Conservation (phyloP, 2,797 vertebrate genomes). For the Orestias chungarensis region DNA sequence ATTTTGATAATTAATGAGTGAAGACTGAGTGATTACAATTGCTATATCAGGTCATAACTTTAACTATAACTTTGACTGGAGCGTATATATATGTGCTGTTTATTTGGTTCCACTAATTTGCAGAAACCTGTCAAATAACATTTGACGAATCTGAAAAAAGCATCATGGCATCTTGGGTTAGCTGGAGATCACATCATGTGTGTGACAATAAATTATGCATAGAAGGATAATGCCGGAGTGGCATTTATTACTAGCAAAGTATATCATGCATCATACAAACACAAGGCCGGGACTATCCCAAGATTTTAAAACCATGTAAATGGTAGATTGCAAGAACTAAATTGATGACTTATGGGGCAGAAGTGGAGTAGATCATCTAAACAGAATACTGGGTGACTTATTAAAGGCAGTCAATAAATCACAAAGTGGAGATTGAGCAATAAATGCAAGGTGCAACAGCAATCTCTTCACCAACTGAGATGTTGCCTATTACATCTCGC, state of each 20-base stretch:
- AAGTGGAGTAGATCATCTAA: background rate
- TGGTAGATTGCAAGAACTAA: background rate
- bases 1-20: too few relatives aligned
- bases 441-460: background rate
- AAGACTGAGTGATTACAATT: too few relatives aligned
- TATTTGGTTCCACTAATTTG: too few relatives aligned
- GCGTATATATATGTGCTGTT: too few relatives aligned
- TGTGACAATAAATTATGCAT: background rate
- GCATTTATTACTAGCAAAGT: background rate
- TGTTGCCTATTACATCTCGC: background rate
- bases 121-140: too few relatives aligned
- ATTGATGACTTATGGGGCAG: background rate
- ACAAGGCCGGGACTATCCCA: too few relatives aligned
- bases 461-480: background rate
- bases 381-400: background rate
- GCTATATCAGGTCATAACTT: too few relatives aligned
- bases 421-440: background rate
- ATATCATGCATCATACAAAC: background rate
- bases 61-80: too few relatives aligned
- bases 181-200: conserved; percentile 18
- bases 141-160: too few relatives aligned
- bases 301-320: background rate
- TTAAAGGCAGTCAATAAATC: background rate
- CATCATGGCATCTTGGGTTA: conserved; percentile 9
- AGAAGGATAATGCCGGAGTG: background rate